Evolutionary conservation across 2,888 invertebrate genomes (phyloP).

Genomic region (Euzophera pinguis): DNA sequence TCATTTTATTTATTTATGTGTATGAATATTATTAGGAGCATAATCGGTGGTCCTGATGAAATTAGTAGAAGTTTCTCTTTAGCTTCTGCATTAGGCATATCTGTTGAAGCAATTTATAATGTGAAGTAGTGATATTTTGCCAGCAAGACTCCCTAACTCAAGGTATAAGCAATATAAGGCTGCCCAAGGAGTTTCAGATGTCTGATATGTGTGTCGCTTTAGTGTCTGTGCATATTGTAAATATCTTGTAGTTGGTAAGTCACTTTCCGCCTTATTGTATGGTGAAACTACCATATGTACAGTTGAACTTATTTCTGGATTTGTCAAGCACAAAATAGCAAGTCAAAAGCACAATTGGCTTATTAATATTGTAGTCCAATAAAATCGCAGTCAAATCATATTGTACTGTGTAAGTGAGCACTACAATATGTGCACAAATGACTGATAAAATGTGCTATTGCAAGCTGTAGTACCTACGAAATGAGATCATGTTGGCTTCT

Average conservation of each 20-base stretch:
- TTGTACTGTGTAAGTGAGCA: constrained; percentile 21
- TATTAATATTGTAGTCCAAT: not conserved
- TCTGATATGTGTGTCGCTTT: constrained; percentile 54
- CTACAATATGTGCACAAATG: not conserved
- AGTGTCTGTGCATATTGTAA: constrained; percentile 74
- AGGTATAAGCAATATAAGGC: constrained; percentile 56
- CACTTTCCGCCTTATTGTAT: constrained; percentile 72
- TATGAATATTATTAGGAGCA: constrained; percentile 25
- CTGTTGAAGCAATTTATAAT: constrained; percentile 49
- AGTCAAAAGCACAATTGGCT: not conserved
- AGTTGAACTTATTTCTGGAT: constrained; percentile 32
- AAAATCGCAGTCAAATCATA: not conserved
- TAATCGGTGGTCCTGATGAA: constrained; percentile 31
- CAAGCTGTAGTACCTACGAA: too few species aligned
- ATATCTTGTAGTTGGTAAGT: constrained; percentile 55
- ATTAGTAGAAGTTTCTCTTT: constrained; percentile 38
- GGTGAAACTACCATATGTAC: constrained; percentile 50
- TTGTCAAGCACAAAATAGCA: not conserved
- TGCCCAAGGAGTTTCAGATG: constrained; percentile 43
- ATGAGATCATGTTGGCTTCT: too few species aligned
- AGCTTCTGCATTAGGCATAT: constrained; percentile 55
- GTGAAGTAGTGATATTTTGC: constrained; percentile 36
- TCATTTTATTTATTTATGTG: constrained; percentile 58
- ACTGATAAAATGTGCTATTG: too few species aligned
- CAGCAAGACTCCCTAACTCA: constrained; percentile 29